phyloP scores from a whole-genome alignment of 2,888 invertebrate species.

The Macropis europaea region DNA sequence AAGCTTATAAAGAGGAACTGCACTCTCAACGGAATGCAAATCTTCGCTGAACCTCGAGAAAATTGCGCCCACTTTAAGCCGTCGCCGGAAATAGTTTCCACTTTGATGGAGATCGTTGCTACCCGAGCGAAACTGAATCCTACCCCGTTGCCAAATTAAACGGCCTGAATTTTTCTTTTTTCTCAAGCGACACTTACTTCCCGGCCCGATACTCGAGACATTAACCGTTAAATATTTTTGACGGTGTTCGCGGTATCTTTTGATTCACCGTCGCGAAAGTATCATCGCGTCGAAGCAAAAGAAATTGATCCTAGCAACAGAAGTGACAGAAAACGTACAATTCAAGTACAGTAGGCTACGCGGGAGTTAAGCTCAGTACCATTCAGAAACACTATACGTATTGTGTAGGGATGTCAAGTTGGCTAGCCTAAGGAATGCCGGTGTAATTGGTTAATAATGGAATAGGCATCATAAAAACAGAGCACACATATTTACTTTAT shows the following conservation, averaged over 20 bases:
- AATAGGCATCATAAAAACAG: too few species aligned
- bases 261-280: background rate
- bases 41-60: slow-evolving; percentile 46
- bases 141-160: slow-evolving; percentile 42
- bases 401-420: too few species aligned
- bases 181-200: background rate
- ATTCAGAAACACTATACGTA: too few species aligned
- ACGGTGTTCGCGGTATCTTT: background rate
- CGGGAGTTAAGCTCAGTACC: too few species aligned
- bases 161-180: background rate
- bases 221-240: background rate
- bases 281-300: too few species aligned
- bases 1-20: slow-evolving; percentile 58
- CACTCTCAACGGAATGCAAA: slow-evolving; percentile 55
- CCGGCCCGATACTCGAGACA: background rate
- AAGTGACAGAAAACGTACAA: too few species aligned
- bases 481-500: too few species aligned
- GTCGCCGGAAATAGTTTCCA: slow-evolving; percentile 35
- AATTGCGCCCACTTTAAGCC: slow-evolving; percentile 53
- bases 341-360: too few species aligned
- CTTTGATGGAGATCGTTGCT: slow-evolving; percentile 45
- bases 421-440: too few species aligned
- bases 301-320: too few species aligned
- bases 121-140: slow-evolving; percentile 43
- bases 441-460: too few species aligned